Base-by-base conservation (phyloP, 2,888 invertebrate species). In the Agonopterix heracliana region DNA sequence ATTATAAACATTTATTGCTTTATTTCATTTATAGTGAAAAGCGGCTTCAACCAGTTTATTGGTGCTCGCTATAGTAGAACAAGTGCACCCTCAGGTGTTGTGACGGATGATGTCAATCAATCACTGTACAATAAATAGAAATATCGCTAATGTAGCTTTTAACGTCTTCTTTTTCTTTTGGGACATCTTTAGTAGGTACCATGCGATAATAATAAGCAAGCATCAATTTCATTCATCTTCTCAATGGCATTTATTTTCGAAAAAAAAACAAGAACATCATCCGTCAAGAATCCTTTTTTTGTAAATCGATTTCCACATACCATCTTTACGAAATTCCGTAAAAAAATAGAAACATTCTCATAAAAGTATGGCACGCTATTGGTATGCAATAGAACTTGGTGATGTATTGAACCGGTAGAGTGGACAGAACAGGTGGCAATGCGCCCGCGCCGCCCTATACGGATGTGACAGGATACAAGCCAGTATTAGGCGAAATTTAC, bases 401-500 rank as follows among this genome's bases (percentile, higher is more conserved):
- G 38, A 38, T n/a, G 38, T 38, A 38, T 13, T 13, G 41, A 41
- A 72, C 77, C 71, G 72, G 74, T 73, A 53, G 53, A 56, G 60
- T 63, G 56, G 57, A 58, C 53, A 57, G 54, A 69, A 71, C 78
- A 79, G 78, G 78, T 80, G 73, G 61, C 66, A 63, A 61, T 56
- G 72, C 67, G 62, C 66, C 63, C 64, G 14, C n/a, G 36, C 53
- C 63, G 59, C 73, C 74, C 57, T 75, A 74, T 70, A 75, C 66
- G 75, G 74, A 65, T 56, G 68, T 71, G 78, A 75, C 78, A 73
- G 68, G 66, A 69, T 66, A 64, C 71, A 73, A 74, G 74, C 74
- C 71, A 71, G 78, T 75, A 77, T 77, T 76, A 73, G 74, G 66
- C 71, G 59, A 78, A 81, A 81, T 79, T 80, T 81, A 80, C 77